Conservation (phyloP, 2,113 vertebrate genomes). For the Tenrec ecaudatus region DNA sequence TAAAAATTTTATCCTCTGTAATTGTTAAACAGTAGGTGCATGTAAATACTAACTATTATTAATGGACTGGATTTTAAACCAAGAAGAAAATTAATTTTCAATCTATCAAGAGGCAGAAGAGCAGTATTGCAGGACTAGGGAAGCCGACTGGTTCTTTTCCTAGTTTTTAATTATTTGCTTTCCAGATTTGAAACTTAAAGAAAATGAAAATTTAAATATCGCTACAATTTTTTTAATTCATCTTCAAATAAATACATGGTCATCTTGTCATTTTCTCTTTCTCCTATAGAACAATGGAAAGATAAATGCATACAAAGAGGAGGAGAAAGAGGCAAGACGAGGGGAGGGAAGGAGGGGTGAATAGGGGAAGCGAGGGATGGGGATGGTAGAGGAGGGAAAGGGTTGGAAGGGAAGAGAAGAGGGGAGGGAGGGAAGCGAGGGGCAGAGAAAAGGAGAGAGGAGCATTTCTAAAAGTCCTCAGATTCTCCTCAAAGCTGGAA, state of each 20-base stretch:
- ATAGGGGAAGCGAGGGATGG: background rate
- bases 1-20: background rate
- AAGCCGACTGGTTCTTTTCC: background rate
- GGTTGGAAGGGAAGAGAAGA: background rate
- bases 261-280: no score
- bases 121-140: background rate
- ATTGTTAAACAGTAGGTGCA: background rate
- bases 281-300: background rate
- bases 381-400: background rate
- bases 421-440: background rate
- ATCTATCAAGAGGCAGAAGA: constrained; percentile 22
- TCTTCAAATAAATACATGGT: no score
- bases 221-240: no score
- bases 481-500: constrained; percentile 26
- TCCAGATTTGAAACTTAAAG: background rate
- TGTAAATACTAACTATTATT: background rate
- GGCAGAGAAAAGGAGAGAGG: background rate
- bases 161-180: background rate
- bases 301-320: background rate
- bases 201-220: background rate
- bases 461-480: background rate
- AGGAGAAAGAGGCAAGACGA: background rate
- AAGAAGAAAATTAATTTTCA: constrained; percentile 12
- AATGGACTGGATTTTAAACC: constrained; percentile 17
- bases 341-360: background rate